Evolutionary conservation across 1,140 invertebrate genomes (phyloP).

Genomic region (Drosophila rufa): DNA sequence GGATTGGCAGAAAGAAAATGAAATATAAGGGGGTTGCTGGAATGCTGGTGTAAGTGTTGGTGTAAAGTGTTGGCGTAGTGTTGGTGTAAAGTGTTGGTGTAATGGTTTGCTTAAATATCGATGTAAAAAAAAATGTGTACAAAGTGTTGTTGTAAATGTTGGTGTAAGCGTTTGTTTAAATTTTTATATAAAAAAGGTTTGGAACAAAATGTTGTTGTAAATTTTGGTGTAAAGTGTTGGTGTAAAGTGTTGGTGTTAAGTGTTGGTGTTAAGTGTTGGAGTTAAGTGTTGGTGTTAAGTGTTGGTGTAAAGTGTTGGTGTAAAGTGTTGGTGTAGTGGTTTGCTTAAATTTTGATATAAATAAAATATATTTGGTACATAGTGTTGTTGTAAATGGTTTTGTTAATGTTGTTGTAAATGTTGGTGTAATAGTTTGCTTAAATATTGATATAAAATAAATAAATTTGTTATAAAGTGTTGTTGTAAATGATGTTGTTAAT

Average conservation of each 20-base stretch:
- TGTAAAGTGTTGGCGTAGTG: neutral
- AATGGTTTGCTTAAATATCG: no score
- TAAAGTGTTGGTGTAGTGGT: neutral
- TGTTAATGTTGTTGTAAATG: neutral
- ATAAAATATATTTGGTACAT: no score
- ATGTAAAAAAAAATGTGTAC: no score
- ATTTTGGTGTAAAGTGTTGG: neutral
- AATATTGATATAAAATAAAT: no score
- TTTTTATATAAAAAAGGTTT: no score
- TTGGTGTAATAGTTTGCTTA: neutral
- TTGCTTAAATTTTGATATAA: no score
- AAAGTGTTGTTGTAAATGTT: no score
- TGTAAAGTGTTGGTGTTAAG: neutral
- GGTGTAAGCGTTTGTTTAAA: no score
- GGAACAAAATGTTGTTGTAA: no score
- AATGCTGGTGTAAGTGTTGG: neutral
- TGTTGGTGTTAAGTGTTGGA: neutral
- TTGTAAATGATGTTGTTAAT: neutral
- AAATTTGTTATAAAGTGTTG: no score
- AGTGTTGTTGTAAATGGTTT: neutral
- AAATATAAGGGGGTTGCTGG: neutral
- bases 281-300: neutral
- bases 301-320: neutral
- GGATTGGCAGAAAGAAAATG: no score
- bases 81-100: neutral